Evolutionary conservation across 1,140 invertebrate genomes (phyloP), one percentile per base, ranked within the genome.

Genomic region (Bombus vancouverensis): DNA sequence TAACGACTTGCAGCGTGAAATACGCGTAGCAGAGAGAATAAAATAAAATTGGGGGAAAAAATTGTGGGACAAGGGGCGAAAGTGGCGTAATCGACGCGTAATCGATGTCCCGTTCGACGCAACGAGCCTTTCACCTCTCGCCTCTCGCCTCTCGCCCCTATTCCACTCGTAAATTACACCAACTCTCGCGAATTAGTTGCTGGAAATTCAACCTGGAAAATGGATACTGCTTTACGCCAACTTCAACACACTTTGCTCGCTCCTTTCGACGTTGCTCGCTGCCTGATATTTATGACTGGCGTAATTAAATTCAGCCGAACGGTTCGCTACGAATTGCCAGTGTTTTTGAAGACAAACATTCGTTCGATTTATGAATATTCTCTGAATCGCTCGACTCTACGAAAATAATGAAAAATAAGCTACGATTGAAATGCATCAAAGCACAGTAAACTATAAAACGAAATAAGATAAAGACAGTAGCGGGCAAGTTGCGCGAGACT

Each of bases 1-100:
- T 78, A 59, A 78, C 75, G 59, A 77, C 76, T n/a, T 75, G 47
- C 34, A 15, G 34, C 32, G 59, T 76, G 59, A 82, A 83, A 83
- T 66, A 83, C 53, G 73, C 71, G 71, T 18, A 22, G n/a, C 39
- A 53, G 37, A 15, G 15, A 6, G 72, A 75, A 75, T 75, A 66
- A 47, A 75, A 65, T 82, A 18, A 47, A 65, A 82, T n/a, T 44
- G 18, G 18, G 42, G 13, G 18, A 62, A 22, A 42, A 34, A 42
- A 42, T 15, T 3, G 57, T 0, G 22, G 10, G 32, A n/a, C 22
- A 28, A n/a, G 28, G 34, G 13, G n/a, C n/a, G n/a, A 53, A 39
- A 47, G 34, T 32, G 47, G 13, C 25, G 68, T 82, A 75, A 82
- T 82, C 53, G 53, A 42, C 53, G 70, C 22, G 71, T 44, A 74